A percentile compares a stretch with the other conserved stretches of the same genome.
These are phyloP conservation scores for Stenurella melanura DNA, from an alignment of 2,888 invertebrate genomes.

Conservation along the genomic window DNA sequence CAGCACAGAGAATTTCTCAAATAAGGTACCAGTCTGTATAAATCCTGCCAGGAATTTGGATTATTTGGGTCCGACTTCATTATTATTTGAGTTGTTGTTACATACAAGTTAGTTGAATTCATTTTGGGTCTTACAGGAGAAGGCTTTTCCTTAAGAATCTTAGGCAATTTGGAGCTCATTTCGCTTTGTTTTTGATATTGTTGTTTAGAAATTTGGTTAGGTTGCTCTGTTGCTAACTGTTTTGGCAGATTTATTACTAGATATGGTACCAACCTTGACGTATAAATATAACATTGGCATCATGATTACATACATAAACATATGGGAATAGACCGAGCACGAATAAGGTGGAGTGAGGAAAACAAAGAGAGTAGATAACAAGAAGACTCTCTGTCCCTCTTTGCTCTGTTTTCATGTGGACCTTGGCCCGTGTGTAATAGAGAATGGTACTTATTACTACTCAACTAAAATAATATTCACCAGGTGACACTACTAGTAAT, in stretches of 20 bases:
- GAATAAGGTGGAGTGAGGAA: too few relatives aligned
- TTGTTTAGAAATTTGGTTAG: slow-evolving; percentile 45
- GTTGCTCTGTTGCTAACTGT: slow-evolving; percentile 20
- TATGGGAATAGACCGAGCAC: too few relatives aligned
- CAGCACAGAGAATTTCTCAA: slow-evolving; percentile 91
- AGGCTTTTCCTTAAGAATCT: slow-evolving; percentile 47
- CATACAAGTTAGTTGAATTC: slow-evolving; percentile 89
- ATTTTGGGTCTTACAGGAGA: slow-evolving; percentile 71
- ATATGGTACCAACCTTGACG: background rate
- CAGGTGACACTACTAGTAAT: too few relatives aligned
- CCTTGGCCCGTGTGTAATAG: too few relatives aligned
- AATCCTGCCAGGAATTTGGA: slow-evolving; percentile 85
- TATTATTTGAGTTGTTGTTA: slow-evolving; percentile 87
- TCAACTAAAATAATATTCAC: too few relatives aligned
- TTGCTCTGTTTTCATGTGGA: too few relatives aligned
- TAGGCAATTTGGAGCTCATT: slow-evolving; percentile 26
- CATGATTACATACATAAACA: too few relatives aligned
- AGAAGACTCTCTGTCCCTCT: too few relatives aligned
- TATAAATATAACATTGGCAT: too few relatives aligned
- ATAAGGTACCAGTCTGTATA: slow-evolving; percentile 88
- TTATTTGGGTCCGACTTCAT: slow-evolving; percentile 84
- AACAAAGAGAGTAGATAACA: too few relatives aligned
- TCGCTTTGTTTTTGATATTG: slow-evolving; percentile 8
- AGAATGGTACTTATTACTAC: too few relatives aligned
- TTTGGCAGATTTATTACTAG: background rate